phyloP scores from a whole-genome alignment of 2,888 invertebrate species.

The Trileptium ribeirensis region DNA sequence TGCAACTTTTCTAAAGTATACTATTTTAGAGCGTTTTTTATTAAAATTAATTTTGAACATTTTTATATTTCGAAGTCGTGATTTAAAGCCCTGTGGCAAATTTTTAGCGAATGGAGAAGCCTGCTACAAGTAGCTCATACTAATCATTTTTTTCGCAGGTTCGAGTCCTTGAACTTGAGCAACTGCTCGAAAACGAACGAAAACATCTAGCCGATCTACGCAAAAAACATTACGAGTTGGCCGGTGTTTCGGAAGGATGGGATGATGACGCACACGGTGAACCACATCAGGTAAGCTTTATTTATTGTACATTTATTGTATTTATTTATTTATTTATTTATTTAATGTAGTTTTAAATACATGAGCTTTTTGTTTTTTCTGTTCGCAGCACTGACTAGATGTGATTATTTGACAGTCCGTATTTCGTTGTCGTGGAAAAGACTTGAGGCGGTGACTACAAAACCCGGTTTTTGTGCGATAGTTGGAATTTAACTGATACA shows the following conservation, averaged over 20 bases:
- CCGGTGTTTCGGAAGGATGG: constrained; percentile 55
- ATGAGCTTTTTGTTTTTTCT: too few relatives aligned
- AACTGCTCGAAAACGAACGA: constrained; percentile 78
- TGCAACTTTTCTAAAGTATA: too few relatives aligned
- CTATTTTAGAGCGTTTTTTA: neutral
- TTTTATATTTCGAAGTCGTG: neutral
- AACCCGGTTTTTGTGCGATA: too few relatives aligned
- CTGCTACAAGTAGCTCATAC: neutral
- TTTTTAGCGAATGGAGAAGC: neutral
- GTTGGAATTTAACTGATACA: too few relatives aligned
- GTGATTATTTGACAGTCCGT: too few relatives aligned
- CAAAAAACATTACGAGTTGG: constrained; percentile 82
- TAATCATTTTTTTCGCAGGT: constrained; percentile 48
- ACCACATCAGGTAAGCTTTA: too few relatives aligned
- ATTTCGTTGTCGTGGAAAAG: too few relatives aligned
- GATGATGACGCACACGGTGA: constrained; percentile 40
- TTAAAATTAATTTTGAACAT: neutral
- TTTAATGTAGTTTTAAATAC: too few relatives aligned
- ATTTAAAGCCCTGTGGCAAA: neutral
- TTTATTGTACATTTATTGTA: too few relatives aligned
- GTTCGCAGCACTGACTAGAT: too few relatives aligned
- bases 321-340: too few relatives aligned
- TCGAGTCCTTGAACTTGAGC: constrained; percentile 80
- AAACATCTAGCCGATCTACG: constrained; percentile 74
- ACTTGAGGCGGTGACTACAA: too few relatives aligned